These are phyloP conservation scores for Ondatra zibethicus DNA, from an alignment of 2,113 vertebrate species.

Conservation along the genomic window DNA sequence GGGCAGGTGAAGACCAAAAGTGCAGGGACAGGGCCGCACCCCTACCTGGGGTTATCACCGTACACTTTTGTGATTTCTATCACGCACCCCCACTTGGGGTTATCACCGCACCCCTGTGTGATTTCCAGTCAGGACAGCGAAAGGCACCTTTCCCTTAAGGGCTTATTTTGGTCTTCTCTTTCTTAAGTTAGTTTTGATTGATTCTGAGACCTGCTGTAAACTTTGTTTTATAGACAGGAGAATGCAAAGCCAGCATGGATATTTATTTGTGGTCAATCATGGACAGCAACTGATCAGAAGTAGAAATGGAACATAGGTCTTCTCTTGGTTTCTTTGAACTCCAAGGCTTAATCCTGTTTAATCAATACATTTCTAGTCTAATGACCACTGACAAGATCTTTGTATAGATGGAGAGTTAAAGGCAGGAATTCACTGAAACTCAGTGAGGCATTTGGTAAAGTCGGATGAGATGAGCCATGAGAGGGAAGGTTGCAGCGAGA, in stretches of 20 bases:
- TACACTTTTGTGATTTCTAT: background rate
- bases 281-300: background rate
- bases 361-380: background rate
- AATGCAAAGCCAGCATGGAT: background rate
- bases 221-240: conserved; percentile 2
- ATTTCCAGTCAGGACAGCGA: background rate
- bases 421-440: background rate
- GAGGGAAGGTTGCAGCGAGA: background rate
- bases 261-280: background rate
- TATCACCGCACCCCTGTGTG: no score
- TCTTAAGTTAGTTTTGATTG: background rate
- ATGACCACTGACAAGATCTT: background rate
- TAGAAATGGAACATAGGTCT: background rate
- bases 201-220: background rate
- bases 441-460: background rate
- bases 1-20: background rate
- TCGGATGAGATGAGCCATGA: background rate
- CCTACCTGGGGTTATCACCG: background rate
- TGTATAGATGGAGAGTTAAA: background rate
- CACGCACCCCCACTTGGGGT: no score
- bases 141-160: background rate
- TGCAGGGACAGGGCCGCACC: background rate
- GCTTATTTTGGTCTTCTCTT: conserved; percentile 11
- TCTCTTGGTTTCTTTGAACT: background rate
- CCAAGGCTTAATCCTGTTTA: background rate